phyloP scores from a whole-genome alignment of 1,140 invertebrate species.

The Drosophila auraria region DNA sequence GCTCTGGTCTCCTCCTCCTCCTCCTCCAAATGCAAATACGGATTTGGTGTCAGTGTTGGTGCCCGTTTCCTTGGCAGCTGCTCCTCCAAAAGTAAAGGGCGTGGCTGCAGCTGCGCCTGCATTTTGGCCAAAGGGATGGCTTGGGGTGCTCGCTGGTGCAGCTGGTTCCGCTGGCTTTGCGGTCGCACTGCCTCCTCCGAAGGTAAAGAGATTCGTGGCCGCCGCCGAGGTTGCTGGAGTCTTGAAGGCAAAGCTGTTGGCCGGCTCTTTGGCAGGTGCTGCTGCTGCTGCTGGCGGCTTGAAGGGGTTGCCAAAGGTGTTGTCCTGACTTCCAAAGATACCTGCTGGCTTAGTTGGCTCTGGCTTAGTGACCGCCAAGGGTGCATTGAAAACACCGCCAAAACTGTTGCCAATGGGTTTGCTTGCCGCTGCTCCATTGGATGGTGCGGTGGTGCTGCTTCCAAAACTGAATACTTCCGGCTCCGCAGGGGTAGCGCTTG shows the following conservation, averaged over 20 bases:
- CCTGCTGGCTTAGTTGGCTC: conserved; percentile 15
- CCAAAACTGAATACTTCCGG: conserved; percentile 22
- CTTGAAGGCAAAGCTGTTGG: conserved; percentile 16
- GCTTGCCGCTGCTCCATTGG: background rate
- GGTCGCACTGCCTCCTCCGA: conserved; percentile 1
- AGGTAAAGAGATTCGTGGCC: conserved; percentile 32
- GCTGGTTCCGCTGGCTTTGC: conserved; percentile 8
- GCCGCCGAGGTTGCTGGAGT: conserved; percentile 3
- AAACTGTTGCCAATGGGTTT: conserved; percentile 12
- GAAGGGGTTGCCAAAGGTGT: conserved; percentile 23
- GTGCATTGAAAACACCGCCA: conserved; percentile 12
- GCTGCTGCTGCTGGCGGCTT: background rate
- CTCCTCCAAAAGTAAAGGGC: conserved; percentile 39
- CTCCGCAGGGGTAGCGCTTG: background rate
- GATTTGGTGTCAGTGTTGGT: conserved; percentile 5
- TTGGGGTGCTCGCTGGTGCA: background rate
- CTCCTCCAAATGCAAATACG: conserved; percentile 40
- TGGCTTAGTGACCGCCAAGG: background rate
- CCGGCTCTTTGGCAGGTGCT: background rate
- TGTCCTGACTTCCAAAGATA: conserved; percentile 19
- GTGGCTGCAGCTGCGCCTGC: background rate
- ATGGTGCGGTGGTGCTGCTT: background rate
- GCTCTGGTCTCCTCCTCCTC: conserved; percentile 2
- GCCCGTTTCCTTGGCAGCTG: background rate
- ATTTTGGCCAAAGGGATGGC: conserved; percentile 25